Base-by-base conservation (phyloP, 2,113 vertebrate genomes). In the Mixornis gularis region DNA sequence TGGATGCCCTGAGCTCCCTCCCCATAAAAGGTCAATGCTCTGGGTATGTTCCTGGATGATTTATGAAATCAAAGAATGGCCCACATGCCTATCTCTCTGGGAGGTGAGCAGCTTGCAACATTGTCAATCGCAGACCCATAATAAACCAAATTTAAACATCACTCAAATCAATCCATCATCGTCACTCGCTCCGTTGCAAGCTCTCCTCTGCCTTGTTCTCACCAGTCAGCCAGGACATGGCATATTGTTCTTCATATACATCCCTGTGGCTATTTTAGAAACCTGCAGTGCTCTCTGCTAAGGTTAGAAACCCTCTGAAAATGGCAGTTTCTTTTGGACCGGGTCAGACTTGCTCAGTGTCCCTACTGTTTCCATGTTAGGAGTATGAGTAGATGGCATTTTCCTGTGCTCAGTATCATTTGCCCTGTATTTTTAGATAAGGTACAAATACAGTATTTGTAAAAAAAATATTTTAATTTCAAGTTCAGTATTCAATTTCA, bases 41-140 rank as follows among this genome's bases (percentile, higher is more conserved):
- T 84, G 77, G 62, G 78, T 90, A 95, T 95, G 87, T 78, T 97
- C 92, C 93, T 80, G 88, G 74, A 94, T 92, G 94, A 82, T 96
- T 97, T 96, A 96, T 95, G 93, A 96, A 96, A 96, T 94, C 87
- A 88, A 91, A 94, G 82, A 94, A 91, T 77, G 84, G 68, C 52
- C 77, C 84, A 88, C 89, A 95, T 87, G 90, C 80, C 92, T 97
- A 49, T 95, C 87, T 95, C 93, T 96, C 92, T 96, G 90, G 87
- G 95, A 97, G 92, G 79, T 94, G 86, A 94, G 89, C 87, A 95
- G 87, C 65, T 90, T 92, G 79, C 94, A 96, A 74, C 78, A 84
- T 73, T 95, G 93, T 96, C 91, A 86, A 87, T 96, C 8, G 6
- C 66, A 90, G 18, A 24, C 34, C 72, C 32, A 22, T 88, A 94